phyloP scores from a whole-genome alignment of 1,140 invertebrate genomes.

The Ceratitis capitata region DNA sequence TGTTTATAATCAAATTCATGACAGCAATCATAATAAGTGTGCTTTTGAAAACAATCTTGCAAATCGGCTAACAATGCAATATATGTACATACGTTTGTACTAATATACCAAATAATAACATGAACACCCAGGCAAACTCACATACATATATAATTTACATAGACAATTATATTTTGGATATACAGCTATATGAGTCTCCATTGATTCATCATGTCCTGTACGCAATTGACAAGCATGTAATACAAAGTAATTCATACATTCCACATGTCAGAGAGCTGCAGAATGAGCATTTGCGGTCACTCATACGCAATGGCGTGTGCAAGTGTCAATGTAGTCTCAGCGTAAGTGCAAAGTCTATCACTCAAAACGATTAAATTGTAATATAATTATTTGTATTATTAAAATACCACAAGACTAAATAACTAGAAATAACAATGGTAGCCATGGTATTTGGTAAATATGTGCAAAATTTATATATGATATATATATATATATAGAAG shows the following conservation, averaged over 20 bases:
- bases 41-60: not conserved
- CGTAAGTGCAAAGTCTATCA: not conserved
- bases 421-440: not conserved
- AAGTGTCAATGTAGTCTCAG: not conserved
- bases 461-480: not conserved
- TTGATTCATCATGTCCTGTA: not conserved
- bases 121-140: too few relatives aligned
- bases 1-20: not conserved
- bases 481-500: too few relatives aligned
- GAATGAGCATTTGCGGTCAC: not conserved
- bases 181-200: not conserved
- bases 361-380: not conserved
- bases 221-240: not conserved
- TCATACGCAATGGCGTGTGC: not conserved
- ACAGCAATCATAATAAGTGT: not conserved
- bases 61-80: not conserved
- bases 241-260: too few relatives aligned
- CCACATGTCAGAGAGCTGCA: too few relatives aligned
- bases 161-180: not conserved
- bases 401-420: not conserved
- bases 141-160: too few relatives aligned
- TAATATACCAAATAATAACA: too few relatives aligned
- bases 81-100: not conserved
- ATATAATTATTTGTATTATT: not conserved
- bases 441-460: not conserved